Conservation (phyloP, 30 jellyfish, hydroid and myxozoan genomes). For the Cassiopea andromeda region DNA sequence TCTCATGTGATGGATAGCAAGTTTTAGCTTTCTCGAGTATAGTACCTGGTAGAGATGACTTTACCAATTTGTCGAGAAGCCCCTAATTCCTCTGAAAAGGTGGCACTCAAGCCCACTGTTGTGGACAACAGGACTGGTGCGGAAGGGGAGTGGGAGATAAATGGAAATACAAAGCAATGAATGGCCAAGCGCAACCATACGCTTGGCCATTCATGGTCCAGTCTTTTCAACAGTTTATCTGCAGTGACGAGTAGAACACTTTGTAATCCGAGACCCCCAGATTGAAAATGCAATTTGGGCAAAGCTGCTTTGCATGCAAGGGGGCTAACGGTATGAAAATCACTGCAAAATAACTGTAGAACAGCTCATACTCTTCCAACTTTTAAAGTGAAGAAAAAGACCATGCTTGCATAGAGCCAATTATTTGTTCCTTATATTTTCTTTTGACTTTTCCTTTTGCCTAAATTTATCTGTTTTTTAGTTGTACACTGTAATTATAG, state of each 20-base stretch:
- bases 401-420: background rate
- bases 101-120: too few relatives aligned
- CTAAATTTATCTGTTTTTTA: background rate
- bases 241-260: background rate
- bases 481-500: too few relatives aligned
- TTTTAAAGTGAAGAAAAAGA: background rate
- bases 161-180: background rate
- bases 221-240: background rate
- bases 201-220: background rate
- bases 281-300: background rate
- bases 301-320: background rate
- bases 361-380: slow-evolving; percentile 10
- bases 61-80: too few relatives aligned
- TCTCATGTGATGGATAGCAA: too few relatives aligned
- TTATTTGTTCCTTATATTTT: background rate
- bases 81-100: too few relatives aligned
- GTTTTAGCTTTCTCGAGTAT: too few relatives aligned
- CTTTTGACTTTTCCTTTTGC: background rate
- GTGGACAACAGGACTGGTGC: too few relatives aligned
- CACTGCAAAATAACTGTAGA: background rate
- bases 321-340: background rate
- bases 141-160: too few relatives aligned
- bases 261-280: background rate
- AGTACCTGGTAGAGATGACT: too few relatives aligned
- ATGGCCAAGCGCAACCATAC: background rate